Evolutionary conservation across 2,888 invertebrate species (phyloP).

Genomic region (Octonoba sinensis): DNA sequence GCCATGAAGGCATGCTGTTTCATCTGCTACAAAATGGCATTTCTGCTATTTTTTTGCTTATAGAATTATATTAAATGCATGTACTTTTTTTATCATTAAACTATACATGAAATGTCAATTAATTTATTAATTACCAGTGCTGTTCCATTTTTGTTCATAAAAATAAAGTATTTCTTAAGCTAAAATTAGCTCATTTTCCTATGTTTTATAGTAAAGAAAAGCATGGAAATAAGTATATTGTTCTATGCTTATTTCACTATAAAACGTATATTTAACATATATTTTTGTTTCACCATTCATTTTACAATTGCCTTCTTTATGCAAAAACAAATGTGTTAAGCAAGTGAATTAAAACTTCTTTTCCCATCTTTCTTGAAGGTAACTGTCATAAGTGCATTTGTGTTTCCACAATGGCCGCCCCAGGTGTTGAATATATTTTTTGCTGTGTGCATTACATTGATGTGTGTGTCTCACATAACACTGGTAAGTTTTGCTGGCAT

Average conservation of each 20-base stretch:
- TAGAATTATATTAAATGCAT: too few species aligned
- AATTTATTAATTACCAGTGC: too few species aligned
- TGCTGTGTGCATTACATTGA: slow-evolving; percentile 47
- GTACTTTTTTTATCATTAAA: too few species aligned
- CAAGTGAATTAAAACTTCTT: background rate
- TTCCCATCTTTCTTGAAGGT: slow-evolving; percentile 18
- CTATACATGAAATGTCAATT: too few species aligned
- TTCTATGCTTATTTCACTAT: too few species aligned
- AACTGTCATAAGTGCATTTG: slow-evolving; percentile 59
- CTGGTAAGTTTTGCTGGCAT: slow-evolving; percentile 28
- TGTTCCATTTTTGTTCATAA: too few species aligned
- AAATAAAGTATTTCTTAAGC: background rate
- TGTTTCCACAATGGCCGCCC: slow-evolving; percentile 50
- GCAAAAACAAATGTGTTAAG: background rate
- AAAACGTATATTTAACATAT: too few species aligned
- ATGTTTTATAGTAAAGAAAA: background rate
- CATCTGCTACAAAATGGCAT: too few species aligned
- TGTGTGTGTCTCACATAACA: slow-evolving; percentile 55
- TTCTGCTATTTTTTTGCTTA: too few species aligned
- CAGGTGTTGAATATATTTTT: slow-evolving; percentile 46
- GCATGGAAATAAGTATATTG: too few species aligned
- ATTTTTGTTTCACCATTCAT: too few species aligned
- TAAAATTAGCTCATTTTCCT: background rate
- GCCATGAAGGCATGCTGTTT: too few species aligned
- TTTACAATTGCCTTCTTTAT: background rate